These are phyloP conservation scores for Drosophila leonis DNA, from an alignment of 2,888 invertebrate genomes.

Conservation along the genomic window DNA sequence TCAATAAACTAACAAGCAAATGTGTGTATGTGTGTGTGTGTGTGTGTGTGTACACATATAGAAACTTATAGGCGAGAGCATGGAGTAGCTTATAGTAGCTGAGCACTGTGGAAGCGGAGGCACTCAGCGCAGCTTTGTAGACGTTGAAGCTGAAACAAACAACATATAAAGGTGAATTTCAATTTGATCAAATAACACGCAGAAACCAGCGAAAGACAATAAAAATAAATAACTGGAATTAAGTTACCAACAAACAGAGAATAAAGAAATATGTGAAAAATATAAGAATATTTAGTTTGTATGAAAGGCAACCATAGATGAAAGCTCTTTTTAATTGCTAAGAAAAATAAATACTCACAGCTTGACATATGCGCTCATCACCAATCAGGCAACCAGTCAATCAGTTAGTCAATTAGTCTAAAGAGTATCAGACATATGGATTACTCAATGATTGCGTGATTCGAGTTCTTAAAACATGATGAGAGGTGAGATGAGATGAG, in stretches of 20 bases:
- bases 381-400: not conserved
- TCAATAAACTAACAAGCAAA: slow-evolving; percentile 78
- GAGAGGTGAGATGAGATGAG: no score
- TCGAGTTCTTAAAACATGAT: no score
- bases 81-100: slow-evolving; percentile 24
- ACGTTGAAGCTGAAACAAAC: slow-evolving; percentile 22
- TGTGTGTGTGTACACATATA: slow-evolving; percentile 14
- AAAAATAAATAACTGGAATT: not conserved
- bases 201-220: slow-evolving; percentile 4
- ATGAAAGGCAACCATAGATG: not conserved
- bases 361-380: not conserved
- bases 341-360: not conserved
- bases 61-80: slow-evolving; percentile 34
- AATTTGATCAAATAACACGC: slow-evolving; percentile 35
- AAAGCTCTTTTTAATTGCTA: not conserved
- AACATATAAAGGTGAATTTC: slow-evolving; percentile 65
- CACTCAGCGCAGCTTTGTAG: slow-evolving; percentile 8
- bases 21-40: slow-evolving; percentile 9
- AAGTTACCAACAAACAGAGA: not conserved
- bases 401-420: not conserved
- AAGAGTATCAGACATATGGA: not conserved
- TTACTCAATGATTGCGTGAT: no score
- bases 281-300: no score
- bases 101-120: slow-evolving; percentile 31
- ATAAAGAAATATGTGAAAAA: not conserved